Evolutionary conservation across 2,888 invertebrate genomes (phyloP).

Genomic region (Sinotaia quadrata): DNA sequence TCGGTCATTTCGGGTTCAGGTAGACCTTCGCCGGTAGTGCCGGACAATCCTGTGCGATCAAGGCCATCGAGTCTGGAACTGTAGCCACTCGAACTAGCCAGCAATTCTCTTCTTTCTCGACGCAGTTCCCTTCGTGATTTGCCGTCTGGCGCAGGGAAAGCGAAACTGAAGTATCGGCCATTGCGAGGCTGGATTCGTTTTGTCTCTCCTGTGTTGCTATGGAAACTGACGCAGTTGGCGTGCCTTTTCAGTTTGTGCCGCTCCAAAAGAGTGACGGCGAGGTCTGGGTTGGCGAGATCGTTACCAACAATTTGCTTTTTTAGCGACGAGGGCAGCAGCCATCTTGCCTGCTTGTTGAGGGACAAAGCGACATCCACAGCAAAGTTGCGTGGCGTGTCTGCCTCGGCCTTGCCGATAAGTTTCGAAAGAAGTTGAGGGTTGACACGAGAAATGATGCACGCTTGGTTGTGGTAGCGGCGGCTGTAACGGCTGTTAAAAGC

Average conservation of each 20-base stretch:
- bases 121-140: neutral
- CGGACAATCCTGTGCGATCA: neutral
- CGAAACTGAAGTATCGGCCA: constrained; percentile 18
- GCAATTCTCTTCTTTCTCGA: neutral
- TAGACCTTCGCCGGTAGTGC: neutral
- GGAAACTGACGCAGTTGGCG: constrained; percentile 37
- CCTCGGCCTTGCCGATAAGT: neutral
- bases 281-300: constrained; percentile 2
- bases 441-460: neutral
- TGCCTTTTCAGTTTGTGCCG: constrained; percentile 38
- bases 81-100: too few species aligned
- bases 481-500: neutral
- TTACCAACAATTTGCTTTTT: constrained; percentile 38
- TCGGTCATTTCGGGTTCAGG: neutral
- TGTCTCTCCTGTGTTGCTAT: constrained; percentile 28
- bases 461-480: neutral
- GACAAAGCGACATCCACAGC: constrained; percentile 47
- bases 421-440: neutral
- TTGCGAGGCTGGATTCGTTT: constrained; percentile 10
- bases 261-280: constrained; percentile 32
- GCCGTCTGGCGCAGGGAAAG: constrained; percentile 14
- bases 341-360: constrained; percentile 58
- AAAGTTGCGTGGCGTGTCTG: neutral
- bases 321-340: constrained; percentile 49
- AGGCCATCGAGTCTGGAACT: neutral